Percentiles rank a stretch among this genome's conserved stretches.
These are phyloP conservation scores for Morinoia aosen DNA, from an alignment of 2,888 invertebrate genomes.

Conservation along the genomic window DNA sequence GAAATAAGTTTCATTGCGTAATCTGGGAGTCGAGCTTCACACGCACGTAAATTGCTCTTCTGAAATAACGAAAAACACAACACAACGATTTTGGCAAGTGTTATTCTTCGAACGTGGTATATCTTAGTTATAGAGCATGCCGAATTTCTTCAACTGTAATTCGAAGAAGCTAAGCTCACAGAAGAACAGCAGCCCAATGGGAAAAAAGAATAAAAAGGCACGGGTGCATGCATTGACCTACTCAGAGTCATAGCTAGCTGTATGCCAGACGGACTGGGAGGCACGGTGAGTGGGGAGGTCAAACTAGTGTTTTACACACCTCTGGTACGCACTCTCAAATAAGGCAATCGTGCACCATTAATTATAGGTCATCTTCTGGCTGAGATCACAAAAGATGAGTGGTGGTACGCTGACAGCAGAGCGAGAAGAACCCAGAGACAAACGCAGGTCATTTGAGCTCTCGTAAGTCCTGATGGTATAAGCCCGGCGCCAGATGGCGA, in stretches of 20 bases:
- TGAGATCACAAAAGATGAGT: neutral
- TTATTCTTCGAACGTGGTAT: neutral
- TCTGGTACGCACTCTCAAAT: neutral
- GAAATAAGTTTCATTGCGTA: neutral
- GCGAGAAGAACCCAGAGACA: neutral
- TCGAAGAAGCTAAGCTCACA: neutral
- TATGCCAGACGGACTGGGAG: neutral
- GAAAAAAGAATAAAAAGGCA: neutral
- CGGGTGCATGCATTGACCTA: neutral
- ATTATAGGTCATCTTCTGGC: slow-evolving; percentile 5
- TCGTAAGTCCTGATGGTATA: neutral
- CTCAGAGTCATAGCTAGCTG: neutral
- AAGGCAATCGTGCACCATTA: neutral
- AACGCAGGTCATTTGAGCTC: neutral
- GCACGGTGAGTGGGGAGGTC: neutral
- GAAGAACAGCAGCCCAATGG: neutral
- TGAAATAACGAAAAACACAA: too few species aligned
- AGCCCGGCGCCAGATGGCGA: slow-evolving; percentile 18
- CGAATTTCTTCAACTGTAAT: neutral
- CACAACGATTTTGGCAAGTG: neutral
- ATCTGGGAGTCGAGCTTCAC: neutral
- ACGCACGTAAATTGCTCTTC: neutral
- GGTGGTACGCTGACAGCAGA: neutral
- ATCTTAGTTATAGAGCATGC: neutral
- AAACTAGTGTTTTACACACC: neutral